phyloP scores from a whole-genome alignment of 2,113 vertebrate genomes.

The Marmota flaviventris region DNA sequence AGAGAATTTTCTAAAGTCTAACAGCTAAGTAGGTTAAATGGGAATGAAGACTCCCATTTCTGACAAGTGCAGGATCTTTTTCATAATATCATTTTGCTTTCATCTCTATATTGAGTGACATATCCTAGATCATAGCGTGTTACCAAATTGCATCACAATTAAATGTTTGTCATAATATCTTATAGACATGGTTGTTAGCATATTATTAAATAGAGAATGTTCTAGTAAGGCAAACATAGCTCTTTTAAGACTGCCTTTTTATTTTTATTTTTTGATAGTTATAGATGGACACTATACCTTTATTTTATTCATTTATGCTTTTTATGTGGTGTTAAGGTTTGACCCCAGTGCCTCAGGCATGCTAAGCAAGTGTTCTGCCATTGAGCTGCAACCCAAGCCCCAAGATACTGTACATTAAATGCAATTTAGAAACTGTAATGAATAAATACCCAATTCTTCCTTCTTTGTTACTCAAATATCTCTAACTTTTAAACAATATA shows the following conservation, averaged over 20 bases:
- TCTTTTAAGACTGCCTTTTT: background rate
- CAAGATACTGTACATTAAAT: background rate
- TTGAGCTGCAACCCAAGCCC: too few relatives aligned
- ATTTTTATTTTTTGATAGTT: too few relatives aligned
- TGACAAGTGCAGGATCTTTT: background rate
- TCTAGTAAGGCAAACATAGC: background rate
- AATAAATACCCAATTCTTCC: background rate
- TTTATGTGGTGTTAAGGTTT: too few relatives aligned
- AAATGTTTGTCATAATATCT: background rate
- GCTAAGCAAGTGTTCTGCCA: too few relatives aligned
- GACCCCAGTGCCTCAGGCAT: too few relatives aligned
- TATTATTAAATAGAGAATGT: background rate
- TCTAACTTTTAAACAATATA: background rate
- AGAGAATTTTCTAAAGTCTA: background rate
- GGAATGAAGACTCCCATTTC: background rate
- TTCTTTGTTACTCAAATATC: background rate
- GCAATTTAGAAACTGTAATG: background rate
- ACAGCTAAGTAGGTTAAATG: background rate
- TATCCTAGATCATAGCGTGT: background rate
- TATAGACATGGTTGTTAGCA: background rate
- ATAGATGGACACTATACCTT: too few relatives aligned
- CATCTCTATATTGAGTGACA: background rate
- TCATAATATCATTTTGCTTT: background rate
- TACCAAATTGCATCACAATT: background rate
- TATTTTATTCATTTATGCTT: too few relatives aligned